phyloP scores from a whole-genome alignment of 2,888 invertebrate species.

The Phengaris alcon region DNA sequence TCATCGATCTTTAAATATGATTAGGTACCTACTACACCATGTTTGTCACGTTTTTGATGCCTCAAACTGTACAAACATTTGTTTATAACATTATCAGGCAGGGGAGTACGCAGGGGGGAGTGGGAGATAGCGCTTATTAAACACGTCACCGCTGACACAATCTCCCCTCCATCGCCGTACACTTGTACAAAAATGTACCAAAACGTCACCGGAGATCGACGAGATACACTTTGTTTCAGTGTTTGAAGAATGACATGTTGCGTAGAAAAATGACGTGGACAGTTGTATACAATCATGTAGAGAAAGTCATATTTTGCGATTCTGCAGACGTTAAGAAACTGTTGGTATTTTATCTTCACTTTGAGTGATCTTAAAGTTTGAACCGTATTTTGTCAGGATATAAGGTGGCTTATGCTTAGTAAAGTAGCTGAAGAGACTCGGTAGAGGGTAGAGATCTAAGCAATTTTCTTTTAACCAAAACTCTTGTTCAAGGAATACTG shows the following conservation, averaged over 20 bases:
- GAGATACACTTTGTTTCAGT: slow-evolving; percentile 10
- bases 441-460: too few relatives aligned
- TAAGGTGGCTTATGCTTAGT: too few relatives aligned
- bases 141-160: slow-evolving; percentile 69
- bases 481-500: too few relatives aligned
- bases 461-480: too few relatives aligned
- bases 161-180: slow-evolving; percentile 68
- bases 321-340: too few relatives aligned
- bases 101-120: background rate
- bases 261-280: background rate
- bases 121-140: slow-evolving; percentile 72
- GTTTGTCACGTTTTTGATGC: background rate
- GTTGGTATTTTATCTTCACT: too few relatives aligned
- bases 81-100: background rate
- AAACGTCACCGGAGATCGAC: slow-evolving; percentile 17
- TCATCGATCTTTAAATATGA: background rate
- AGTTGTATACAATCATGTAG: too few relatives aligned
- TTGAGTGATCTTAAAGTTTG: too few relatives aligned
- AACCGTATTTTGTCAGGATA: too few relatives aligned
- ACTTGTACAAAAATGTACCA: slow-evolving; percentile 38
- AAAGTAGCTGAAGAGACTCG: too few relatives aligned
- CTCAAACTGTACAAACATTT: slow-evolving; percentile 9
- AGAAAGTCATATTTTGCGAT: too few relatives aligned
- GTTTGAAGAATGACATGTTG: slow-evolving; percentile 27
- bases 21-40: background rate